Base-by-base conservation (phyloP, 2,888 invertebrate species). In the Drosophila fulvimacula region DNA sequence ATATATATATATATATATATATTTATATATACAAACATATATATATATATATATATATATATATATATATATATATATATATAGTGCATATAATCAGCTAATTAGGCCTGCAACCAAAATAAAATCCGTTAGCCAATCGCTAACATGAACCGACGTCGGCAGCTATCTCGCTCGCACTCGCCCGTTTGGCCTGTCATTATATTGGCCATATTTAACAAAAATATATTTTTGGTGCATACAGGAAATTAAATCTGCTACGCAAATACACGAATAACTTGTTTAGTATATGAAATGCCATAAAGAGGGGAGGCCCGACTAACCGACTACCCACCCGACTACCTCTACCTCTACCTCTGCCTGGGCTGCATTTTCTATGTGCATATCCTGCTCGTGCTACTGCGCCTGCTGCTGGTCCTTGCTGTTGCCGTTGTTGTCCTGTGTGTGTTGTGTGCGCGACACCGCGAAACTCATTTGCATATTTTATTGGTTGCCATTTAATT, bases 401-500 rank as follows among this genome's bases (percentile, higher is more conserved):
- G 13, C 3, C 17, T 13, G n/a, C 30, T 32, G 1, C 30, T n/a
- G 13, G 27, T 48, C 42, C 24, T 64, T 48, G 27, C 59, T 41
- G 41, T 32, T 36, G 34, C 27, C 34, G 27, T 59, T 41, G 41
- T 32, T 36, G 34, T 36, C 34, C 27, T 19, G 19, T 46, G 51
- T 63, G 24, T 42, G 49, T 38, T 46, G 63, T 21, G 60, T 34
- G 52, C 56, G 73, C 69, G 73, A 59, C 73, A 73, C 71, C 73
- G 74, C 82, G 82, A 77, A 82, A 81, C 87, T 90, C 90, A 90
- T 90, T 90, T 90, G 76, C 90, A 90, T 90, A 90, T 90, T 90
- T 90, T 89, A 90, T 90, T 90, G 88, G 89, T 79, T 90, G 90
- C 85, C 90, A 86, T 90, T 90, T 90, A 90, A 90, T 90, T 90